A percentile compares a stretch with the other conserved stretches of the same genome.
phyloP scores from a whole-genome alignment of 2,797 vertebrate genomes.

The Pseudochirops cupreus region DNA sequence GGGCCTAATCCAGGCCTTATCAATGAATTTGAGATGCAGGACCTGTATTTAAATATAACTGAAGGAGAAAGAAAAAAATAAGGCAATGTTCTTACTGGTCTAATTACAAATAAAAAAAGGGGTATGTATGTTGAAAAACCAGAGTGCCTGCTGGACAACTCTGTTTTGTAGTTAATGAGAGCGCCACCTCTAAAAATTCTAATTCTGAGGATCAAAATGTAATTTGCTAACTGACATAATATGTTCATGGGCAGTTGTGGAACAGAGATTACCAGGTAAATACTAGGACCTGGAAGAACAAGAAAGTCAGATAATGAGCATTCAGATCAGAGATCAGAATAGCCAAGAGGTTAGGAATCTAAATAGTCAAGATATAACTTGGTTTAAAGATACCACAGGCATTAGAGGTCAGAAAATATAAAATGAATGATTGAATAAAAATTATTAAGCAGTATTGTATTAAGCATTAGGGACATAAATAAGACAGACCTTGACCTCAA shows the following conservation, averaged over 20 bases:
- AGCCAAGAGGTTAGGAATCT: background rate
- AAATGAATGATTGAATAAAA: background rate
- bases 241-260: background rate
- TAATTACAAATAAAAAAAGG: background rate
- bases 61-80: conserved; percentile 10
- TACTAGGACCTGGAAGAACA: background rate
- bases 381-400: background rate
- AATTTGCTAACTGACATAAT: background rate
- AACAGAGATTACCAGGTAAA: background rate
- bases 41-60: background rate
- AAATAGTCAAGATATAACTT: background rate
- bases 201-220: conserved; percentile 16
- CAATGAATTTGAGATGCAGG: conserved; percentile 20
- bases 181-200: conserved; percentile 45
- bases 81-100: background rate
- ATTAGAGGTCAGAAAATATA: background rate
- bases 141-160: conserved; percentile 17
- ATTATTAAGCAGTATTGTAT: background rate
- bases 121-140: conserved; percentile 8
- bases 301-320: background rate
- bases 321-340: background rate
- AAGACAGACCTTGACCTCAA: background rate
- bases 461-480: background rate
- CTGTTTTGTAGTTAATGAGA: conserved; percentile 42
- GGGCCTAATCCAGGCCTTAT: background rate